Base-by-base conservation (phyloP, 2,888 invertebrate species). In the Cerastis leucographa region DNA sequence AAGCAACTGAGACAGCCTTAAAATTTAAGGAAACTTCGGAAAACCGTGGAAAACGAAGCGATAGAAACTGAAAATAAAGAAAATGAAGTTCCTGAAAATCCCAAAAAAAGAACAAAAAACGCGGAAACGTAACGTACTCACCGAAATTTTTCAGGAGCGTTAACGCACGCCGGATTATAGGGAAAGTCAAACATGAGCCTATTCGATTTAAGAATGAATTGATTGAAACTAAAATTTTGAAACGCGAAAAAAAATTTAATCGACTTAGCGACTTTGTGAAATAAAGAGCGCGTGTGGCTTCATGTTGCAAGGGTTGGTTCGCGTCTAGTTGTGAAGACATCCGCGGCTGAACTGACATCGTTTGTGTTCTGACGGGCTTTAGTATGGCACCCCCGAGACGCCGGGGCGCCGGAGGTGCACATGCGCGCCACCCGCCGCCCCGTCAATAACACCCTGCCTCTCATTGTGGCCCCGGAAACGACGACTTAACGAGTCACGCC, bases 381-480 rank as follows among this genome's bases (percentile, higher is more conserved):
- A 93, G 93, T 95, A 95, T 89, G 91, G 91, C 91, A 90, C 93
- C 94, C 93, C 93, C 94, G 95, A 96, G 96, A 96, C 96, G 93
- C 93, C 89, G 91, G 92, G 96, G 96, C 96, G 96, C 96, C 96
- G 90, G 84, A 87, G 91, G 88, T 89, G 94, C 95, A 95, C 95
- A 95, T 95, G 96, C 96, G 96, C 96, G 94, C 90, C 85, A 87
- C 89, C 89, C 89, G 90, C 92, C 94, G 91, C 93, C 90, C 93
- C 94, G 92, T 95, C 95, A 93, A 96, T 95, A 95, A 92, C 95
- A 94, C 94, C 96, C 94, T 92, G 91, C 93, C 94, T 93, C 95
- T 93, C 94, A 92, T 92, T 94, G 94, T 94, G 59, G 94, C 91
- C 94, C 95, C 96, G 95, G 96, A 96, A 96, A 95, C 94, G 93